Evolutionary conservation across 2,113 vertebrate genomes (phyloP).

Genomic region (Thalassoma bifasciatum): DNA sequence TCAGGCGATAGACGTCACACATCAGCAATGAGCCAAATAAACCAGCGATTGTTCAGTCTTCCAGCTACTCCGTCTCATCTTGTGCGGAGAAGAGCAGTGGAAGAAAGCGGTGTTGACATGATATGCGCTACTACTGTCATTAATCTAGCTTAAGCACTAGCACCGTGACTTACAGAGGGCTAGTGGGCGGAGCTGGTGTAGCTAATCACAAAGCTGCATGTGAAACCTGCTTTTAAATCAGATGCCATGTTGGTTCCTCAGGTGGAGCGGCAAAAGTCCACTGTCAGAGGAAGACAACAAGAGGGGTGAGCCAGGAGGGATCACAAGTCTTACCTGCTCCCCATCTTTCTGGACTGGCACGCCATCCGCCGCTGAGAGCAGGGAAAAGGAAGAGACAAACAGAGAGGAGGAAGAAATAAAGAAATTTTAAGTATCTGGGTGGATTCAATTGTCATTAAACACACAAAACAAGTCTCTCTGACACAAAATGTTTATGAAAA

Average conservation of each 20-base stretch:
- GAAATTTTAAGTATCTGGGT: neutral
- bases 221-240: constrained; percentile 42
- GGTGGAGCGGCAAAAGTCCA: constrained; percentile 46
- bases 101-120: constrained; percentile 49
- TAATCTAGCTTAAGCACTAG: constrained; percentile 54
- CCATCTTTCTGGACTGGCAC: constrained; percentile 87
- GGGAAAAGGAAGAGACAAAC: constrained; percentile 21
- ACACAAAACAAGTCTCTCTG: neutral
- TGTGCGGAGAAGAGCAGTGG: constrained; percentile 23
- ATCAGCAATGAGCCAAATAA: constrained; percentile 52
- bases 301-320: constrained; percentile 18
- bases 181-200: constrained; percentile 13
- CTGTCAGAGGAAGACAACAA: constrained; percentile 55
- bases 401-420: constrained; percentile 19
- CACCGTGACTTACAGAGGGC: constrained; percentile 30
- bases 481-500: neutral
- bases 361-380: constrained; percentile 80
- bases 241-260: constrained; percentile 65
- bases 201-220: constrained; percentile 33
- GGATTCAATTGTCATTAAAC: neutral
- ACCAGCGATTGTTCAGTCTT: constrained; percentile 43
- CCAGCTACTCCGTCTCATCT: constrained; percentile 39
- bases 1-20: constrained; percentile 50
- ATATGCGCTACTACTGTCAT: constrained; percentile 19
- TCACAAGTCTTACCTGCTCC: constrained; percentile 81